Conservation (phyloP, 2,113 vertebrate species). For the Pterocles orientalis region DNA sequence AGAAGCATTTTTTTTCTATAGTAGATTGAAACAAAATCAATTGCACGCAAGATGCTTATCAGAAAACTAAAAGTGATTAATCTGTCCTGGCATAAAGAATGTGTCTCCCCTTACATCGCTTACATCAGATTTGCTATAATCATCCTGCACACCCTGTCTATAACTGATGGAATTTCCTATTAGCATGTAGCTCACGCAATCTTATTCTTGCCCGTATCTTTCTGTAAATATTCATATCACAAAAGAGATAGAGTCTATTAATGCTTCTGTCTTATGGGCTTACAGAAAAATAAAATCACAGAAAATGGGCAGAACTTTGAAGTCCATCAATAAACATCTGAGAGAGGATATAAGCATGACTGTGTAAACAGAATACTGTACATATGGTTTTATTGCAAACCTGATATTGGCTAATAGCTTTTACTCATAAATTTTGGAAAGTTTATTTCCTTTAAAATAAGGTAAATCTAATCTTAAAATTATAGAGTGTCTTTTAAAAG, state of each 20-base stretch:
- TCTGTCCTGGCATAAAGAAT: not conserved
- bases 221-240: constrained; percentile 8
- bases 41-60: constrained; percentile 33
- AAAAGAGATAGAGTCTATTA: not conserved
- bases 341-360: not conserved
- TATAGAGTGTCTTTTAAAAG: not conserved
- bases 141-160: not conserved
- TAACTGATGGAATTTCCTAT: constrained; percentile 9
- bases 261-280: not conserved
- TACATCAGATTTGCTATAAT: not conserved
- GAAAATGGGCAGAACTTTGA: not conserved
- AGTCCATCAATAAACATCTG: not conserved
- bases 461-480: not conserved
- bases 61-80: constrained; percentile 52
- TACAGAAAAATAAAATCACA: not conserved
- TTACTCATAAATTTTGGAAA: constrained; percentile 3
- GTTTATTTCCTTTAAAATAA: not conserved
- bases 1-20: not conserved
- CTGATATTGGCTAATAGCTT: not conserved
- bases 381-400: constrained; percentile 5
- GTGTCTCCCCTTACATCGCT: not conserved
- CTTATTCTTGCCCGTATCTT: not conserved
- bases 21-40: constrained; percentile 39
- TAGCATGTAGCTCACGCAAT: not conserved
- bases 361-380: not conserved